These are phyloP conservation scores for Alosa alosa DNA, from an alignment of 2,113 vertebrate genomes.

Conservation along the genomic window DNA sequence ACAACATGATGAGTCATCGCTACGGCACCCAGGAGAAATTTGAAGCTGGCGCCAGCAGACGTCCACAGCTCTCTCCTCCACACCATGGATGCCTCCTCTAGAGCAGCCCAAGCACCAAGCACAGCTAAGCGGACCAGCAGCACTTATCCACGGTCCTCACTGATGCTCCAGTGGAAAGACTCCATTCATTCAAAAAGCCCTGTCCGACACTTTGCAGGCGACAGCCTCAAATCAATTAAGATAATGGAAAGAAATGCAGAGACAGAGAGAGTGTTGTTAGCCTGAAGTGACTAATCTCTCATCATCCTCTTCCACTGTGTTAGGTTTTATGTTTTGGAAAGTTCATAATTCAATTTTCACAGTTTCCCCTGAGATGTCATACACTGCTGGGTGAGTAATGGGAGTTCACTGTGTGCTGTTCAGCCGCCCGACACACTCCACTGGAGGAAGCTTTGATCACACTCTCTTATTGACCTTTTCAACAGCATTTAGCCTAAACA, in stretches of 20 bases:
- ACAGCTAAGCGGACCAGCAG: too few species aligned
- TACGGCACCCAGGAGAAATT: conserved; percentile 4
- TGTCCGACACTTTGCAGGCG: neutral
- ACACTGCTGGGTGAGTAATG: neutral
- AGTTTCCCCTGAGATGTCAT: neutral
- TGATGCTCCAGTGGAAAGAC: neutral
- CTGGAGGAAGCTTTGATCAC: neutral
- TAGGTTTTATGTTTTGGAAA: neutral
- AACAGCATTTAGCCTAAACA: too few species aligned
- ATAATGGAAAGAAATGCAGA: neutral
- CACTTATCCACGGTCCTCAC: neutral
- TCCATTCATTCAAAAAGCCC: neutral
- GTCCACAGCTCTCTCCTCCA: neutral
- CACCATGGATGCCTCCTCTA: neutral
- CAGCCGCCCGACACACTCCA: neutral
- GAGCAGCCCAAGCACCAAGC: too few species aligned
- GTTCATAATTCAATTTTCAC: too few species aligned
- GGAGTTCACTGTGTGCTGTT: neutral
- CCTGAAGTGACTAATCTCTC: neutral
- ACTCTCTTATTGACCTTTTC: neutral
- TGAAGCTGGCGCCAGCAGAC: neutral
- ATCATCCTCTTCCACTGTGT: neutral
- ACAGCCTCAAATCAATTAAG: neutral
- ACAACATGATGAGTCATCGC: neutral
- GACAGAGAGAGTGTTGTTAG: too few species aligned